Evolutionary conservation across 1,140 invertebrate species (phyloP), one percentile per base, ranked within the genome.

Genomic region (Habropoda laboriosa): DNA sequence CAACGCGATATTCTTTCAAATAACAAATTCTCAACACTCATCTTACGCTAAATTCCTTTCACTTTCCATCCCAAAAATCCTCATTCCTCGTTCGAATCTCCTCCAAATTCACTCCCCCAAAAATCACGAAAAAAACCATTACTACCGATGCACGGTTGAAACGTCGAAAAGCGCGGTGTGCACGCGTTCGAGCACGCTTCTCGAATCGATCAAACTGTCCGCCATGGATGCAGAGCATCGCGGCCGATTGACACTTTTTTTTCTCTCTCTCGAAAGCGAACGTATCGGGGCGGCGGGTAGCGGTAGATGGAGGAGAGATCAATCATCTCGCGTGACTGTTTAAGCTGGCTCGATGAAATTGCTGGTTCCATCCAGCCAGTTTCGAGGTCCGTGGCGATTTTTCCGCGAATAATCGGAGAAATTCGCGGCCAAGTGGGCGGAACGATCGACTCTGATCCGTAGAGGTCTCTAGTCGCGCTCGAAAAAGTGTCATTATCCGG

Each of bases 401-500:
- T 40, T 18, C 4, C 12, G 12, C 21, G 57, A 35, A 60, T 35
- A 60, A 60, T 60, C 57, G 24, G 21, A 51, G 57, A 55, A 35
- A 67, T 55, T 71, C 67, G 51, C 30, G 21, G 45, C 57, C 64
- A 64, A 78, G 47, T 42, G 68, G 40, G 38, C 40, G 53, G 45
- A 81, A 81, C 83, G 73, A 85, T 85, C 82, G 79, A 77, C 58
- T 66, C 66, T 68, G 79, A 66, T 85, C 78, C 60, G 40, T 35
- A 68, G 63, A n/a, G n/a, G n/a, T n/a, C n/a, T 85, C 58, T 75
- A 64, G 21, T 74, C 47, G 63, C 42, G 70, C 53, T 75, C 51
- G 83, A 85, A 86, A 86, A 85, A 86, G 84, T 86, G 83, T 85
- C 79, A 81, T 86, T 86, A 85, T 75, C 82, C 61, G 74, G n/a